Conservation (phyloP, 2,113 vertebrate genomes). For the Pipra filicauda region DNA sequence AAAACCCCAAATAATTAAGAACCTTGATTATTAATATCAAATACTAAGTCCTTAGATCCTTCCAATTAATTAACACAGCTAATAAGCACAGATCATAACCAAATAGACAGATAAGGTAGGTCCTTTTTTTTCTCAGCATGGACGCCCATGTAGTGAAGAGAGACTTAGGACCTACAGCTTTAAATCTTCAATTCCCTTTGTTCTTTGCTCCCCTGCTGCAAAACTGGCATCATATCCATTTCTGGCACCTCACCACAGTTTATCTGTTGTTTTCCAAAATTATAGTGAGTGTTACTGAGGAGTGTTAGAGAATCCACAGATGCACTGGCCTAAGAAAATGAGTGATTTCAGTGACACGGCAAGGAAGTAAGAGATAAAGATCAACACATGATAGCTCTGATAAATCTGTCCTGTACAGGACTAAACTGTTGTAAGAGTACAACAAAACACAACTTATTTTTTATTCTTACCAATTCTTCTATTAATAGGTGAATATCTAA, state of each 20-base stretch:
- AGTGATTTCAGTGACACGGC: neutral
- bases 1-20: neutral
- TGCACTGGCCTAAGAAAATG: neutral
- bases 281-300: neutral
- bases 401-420: neutral
- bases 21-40: neutral
- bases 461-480: neutral
- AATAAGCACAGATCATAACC: neutral
- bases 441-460: neutral
- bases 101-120: neutral
- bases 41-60: neutral
- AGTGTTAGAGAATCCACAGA: neutral
- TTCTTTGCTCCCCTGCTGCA: neutral
- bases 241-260: neutral
- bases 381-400: neutral
- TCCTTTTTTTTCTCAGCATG: neutral
- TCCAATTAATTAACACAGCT: neutral
- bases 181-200: neutral
- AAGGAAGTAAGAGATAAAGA: neutral
- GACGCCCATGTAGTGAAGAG: neutral
- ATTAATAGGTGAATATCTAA: neutral
- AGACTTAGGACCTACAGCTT: neutral
- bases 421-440: rapidly evolving
- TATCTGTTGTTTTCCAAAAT: neutral
- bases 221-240: neutral